Evolutionary conservation across 2,888 invertebrate genomes (phyloP).

Genomic region (Ormia ochracea): DNA sequence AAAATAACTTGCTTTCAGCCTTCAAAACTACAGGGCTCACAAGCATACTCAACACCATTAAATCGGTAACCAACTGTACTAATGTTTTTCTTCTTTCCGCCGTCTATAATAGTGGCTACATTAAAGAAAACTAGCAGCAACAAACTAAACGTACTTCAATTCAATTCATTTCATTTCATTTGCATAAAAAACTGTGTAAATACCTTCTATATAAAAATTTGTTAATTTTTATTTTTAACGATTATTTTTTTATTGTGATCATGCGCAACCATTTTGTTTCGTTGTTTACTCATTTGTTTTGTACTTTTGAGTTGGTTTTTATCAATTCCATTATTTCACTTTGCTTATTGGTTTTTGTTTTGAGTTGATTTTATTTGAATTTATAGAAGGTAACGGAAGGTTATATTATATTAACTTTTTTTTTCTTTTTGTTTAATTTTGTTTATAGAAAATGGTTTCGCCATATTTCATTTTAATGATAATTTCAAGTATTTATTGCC

Average conservation of each 20-base stretch:
- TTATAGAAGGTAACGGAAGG: slow-evolving; percentile 64
- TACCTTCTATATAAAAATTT: slow-evolving; percentile 50
- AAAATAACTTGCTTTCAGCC: neutral
- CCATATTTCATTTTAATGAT: slow-evolving; percentile 40
- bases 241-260: slow-evolving; percentile 50
- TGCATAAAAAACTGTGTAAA: slow-evolving; percentile 63
- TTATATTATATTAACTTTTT: slow-evolving; percentile 49
- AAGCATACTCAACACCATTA: slow-evolving; percentile 4
- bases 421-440: slow-evolving; percentile 40
- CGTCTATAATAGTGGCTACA: slow-evolving; percentile 13
- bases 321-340: slow-evolving; percentile 32
- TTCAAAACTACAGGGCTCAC: neutral
- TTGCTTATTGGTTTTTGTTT: slow-evolving; percentile 28
- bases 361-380: slow-evolving; percentile 39
- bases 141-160: slow-evolving; percentile 34
- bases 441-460: slow-evolving; percentile 47
- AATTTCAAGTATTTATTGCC: slow-evolving; percentile 52
- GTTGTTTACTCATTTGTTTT: slow-evolving; percentile 27
- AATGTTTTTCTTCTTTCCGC: slow-evolving; percentile 11
- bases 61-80: slow-evolving; percentile 39
- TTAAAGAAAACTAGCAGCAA: slow-evolving; percentile 8
- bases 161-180: slow-evolving; percentile 55
- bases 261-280: slow-evolving; percentile 63
- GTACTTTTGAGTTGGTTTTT: slow-evolving; percentile 21
- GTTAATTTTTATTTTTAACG: slow-evolving; percentile 41